Evolutionary conservation across 2,797 vertebrate genomes (phyloP).

Genomic region (Oreochromis grahami): DNA sequence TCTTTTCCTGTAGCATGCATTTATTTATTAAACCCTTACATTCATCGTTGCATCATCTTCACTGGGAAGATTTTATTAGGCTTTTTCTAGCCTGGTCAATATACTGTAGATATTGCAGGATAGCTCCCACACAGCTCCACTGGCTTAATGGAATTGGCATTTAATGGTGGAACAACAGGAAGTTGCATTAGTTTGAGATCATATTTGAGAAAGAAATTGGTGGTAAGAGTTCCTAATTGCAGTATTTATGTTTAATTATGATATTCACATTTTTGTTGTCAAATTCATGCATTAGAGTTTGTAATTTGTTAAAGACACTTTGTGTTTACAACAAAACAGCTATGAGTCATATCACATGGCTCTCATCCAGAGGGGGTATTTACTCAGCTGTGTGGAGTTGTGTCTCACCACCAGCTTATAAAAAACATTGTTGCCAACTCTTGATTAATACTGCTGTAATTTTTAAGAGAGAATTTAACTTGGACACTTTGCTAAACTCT

Average conservation of each 20-base stretch:
- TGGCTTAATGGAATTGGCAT: constrained; percentile 8
- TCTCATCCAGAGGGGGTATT: background rate
- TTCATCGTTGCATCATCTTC: background rate
- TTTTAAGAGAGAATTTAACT: background rate
- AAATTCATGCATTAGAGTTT: fast-evolving
- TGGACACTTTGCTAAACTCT: background rate
- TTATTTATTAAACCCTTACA: background rate
- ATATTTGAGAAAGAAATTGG: background rate
- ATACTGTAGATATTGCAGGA: background rate
- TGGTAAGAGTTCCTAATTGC: background rate
- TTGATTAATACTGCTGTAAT: background rate
- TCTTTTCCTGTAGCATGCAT: background rate
- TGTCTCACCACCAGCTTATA: background rate
- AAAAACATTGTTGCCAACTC: background rate
- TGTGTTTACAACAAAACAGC: background rate
- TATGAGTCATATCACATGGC: background rate
- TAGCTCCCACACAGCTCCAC: background rate
- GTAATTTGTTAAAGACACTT: background rate
- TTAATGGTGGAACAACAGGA: background rate
- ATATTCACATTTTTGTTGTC: fast-evolving
- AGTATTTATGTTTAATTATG: background rate
- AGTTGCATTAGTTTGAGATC: background rate
- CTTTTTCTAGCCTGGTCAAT: constrained; percentile 4
- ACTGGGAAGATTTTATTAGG: background rate
- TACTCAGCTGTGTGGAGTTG: background rate